These are phyloP conservation scores for Crenichthys baileyi DNA, from an alignment of 2,797 vertebrate species.

Conservation along the genomic window DNA sequence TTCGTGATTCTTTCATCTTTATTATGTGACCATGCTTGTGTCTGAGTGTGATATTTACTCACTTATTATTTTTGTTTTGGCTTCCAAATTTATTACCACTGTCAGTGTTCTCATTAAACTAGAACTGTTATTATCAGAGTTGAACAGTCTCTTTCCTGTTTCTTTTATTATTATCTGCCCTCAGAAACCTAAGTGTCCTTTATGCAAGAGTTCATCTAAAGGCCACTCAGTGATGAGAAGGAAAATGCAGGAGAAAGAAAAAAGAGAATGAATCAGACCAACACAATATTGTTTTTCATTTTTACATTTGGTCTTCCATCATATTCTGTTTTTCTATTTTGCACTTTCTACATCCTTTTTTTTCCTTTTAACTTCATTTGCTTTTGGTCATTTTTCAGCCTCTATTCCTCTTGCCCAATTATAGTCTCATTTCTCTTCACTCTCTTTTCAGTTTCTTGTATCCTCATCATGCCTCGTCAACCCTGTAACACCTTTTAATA, in stretches of 20 bases:
- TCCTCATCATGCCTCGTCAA: constrained; percentile 24
- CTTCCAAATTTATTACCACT: constrained; percentile 2
- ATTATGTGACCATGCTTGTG: constrained; percentile 4
- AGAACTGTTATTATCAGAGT: constrained; percentile 30
- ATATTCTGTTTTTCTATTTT: constrained; percentile 12
- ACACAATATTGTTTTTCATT: constrained; percentile 9
- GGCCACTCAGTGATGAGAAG: constrained; percentile 48
- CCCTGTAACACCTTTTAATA: constrained; percentile 49
- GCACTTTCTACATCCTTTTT: constrained; percentile 7
- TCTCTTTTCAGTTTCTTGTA: constrained; percentile 27
- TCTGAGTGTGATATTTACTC: constrained; percentile 12
- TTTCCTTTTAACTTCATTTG: constrained; percentile 29
- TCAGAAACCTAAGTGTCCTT: constrained; percentile 67
- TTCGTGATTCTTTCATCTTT: constrained; percentile 10
- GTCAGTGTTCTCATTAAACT: constrained; percentile 40
- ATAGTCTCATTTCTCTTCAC: constrained; percentile 14
- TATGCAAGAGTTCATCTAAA: constrained; percentile 66
- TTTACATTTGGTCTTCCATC: constrained; percentile 12
- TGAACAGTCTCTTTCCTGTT: constrained; percentile 20
- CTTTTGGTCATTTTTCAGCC: constrained; percentile 16
- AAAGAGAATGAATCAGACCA: constrained; percentile 20
- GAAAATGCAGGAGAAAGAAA: constrained; percentile 20
- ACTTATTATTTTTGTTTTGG: constrained; percentile 5
- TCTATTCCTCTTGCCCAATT: constrained; percentile 11
- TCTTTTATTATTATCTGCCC: constrained; percentile 48